Evolutionary conservation across 2,113 vertebrate species (phyloP).

Genomic region (Holacanthus passer): DNA sequence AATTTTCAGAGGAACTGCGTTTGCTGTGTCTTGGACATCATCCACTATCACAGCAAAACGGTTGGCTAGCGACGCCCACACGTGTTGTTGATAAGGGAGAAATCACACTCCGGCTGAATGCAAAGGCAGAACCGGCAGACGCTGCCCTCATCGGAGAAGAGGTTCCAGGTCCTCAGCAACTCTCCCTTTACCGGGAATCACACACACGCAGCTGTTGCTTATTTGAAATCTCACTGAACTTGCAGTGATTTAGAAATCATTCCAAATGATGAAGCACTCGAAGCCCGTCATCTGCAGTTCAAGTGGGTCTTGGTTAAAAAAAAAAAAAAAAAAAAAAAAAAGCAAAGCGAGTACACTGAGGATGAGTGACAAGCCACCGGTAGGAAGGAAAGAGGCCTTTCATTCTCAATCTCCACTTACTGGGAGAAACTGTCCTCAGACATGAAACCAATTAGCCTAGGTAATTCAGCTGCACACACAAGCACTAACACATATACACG

Average conservation of each 20-base stretch:
- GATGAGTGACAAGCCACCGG: constrained; percentile 53
- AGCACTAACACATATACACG: not conserved
- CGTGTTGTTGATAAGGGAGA: constrained; percentile 55
- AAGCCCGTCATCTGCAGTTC: constrained; percentile 41
- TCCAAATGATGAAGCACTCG: constrained; percentile 52
- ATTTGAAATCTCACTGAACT: constrained; percentile 36
- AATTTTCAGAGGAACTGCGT: constrained; percentile 27
- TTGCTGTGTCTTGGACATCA: constrained; percentile 53
- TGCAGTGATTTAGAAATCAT: constrained; percentile 59
- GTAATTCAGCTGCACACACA: constrained; percentile 48
- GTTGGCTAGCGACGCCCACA: constrained; percentile 49
- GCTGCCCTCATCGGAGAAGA: constrained; percentile 24
- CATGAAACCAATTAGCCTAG: constrained; percentile 70
- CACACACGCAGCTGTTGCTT: constrained; percentile 40
- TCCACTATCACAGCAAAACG: constrained; percentile 50
- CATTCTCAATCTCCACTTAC: constrained; percentile 55
- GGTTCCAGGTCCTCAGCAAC: constrained; percentile 25
- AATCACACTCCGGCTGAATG: constrained; percentile 44
- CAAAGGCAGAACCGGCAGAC: constrained; percentile 45
- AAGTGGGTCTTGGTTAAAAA: constrained; percentile 31
- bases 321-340: no score
- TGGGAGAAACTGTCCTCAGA: constrained; percentile 56
- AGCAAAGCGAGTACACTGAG: constrained; percentile 34
- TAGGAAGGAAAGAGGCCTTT: constrained; percentile 54
- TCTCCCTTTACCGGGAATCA: constrained; percentile 24